A percentile compares a stretch with the other conserved stretches of the same genome.
Conservation (phyloP, 2,113 vertebrate species). For the Pachycephala philippinensis region DNA sequence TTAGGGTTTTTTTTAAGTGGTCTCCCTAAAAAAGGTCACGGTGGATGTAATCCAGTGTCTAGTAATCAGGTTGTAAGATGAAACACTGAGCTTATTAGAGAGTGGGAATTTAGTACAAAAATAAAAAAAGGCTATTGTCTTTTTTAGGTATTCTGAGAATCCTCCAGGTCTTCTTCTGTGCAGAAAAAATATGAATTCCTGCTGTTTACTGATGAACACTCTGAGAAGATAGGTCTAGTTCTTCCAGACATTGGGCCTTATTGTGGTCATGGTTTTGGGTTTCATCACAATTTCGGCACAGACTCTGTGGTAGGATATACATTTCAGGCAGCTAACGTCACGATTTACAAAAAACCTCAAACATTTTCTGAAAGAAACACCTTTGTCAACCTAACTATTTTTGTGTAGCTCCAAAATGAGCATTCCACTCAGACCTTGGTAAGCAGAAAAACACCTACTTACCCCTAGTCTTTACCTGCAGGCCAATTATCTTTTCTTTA, state of each 20-base stretch:
- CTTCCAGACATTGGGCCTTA: slow-evolving; percentile 6
- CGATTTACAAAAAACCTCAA: background rate
- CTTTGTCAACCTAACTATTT: background rate
- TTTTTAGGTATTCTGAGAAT: slow-evolving; percentile 1
- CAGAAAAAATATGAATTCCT: background rate
- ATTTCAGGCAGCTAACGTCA: slow-evolving; percentile 43
- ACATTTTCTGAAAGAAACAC: background rate
- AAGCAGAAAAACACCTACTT: background rate
- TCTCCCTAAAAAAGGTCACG: background rate
- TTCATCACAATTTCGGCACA: slow-evolving; percentile 20
- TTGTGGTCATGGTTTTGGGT: background rate
- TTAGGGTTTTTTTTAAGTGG: background rate
- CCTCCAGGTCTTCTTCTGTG: background rate
- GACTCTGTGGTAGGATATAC: background rate
- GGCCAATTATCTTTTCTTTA: background rate
- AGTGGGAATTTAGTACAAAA: background rate
- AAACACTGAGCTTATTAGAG: background rate
- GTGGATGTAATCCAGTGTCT: background rate
- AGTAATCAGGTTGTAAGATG: background rate
- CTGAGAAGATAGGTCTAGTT: slow-evolving; percentile 12
- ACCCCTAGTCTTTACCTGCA: background rate
- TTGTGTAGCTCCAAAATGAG: background rate
- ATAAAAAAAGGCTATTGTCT: background rate
- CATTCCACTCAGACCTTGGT: background rate
- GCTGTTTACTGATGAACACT: slow-evolving; percentile 11